Evolutionary conservation across 2,113 vertebrate species (phyloP).

Genomic region (Amphiprion percula): DNA sequence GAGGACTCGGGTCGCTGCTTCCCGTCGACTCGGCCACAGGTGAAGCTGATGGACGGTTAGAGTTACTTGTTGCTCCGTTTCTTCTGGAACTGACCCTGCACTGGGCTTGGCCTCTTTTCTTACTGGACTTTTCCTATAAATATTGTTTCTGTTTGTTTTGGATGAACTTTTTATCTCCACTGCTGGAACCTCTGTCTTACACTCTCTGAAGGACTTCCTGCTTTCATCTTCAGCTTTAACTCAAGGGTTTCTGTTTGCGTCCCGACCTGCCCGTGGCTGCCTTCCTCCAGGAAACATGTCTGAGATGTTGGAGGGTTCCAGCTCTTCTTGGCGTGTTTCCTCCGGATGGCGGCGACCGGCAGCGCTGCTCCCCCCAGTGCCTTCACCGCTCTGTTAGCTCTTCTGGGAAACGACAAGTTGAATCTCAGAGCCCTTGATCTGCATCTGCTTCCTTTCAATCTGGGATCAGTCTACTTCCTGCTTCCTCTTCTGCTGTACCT

Average conservation of each 20-base stretch:
- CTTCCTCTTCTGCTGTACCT: neutral
- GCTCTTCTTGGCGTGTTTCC: neutral
- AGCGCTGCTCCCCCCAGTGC: conserved; percentile 57
- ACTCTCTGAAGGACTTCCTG: neutral
- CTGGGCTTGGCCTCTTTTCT: conserved; percentile 17
- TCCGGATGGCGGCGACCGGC: neutral
- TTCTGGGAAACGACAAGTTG: conserved; percentile 21
- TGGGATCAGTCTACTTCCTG: neutral
- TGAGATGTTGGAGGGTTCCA: no score
- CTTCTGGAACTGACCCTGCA: neutral
- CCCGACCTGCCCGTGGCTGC: neutral
- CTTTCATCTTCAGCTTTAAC: conserved; percentile 14
- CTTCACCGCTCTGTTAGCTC: conserved; percentile 56
- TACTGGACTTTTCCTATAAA: neutral
- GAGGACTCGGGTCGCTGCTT: conserved; percentile 13
- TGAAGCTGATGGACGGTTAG: conserved; percentile 12
- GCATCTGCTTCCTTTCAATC: neutral
- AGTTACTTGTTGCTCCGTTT: neutral
- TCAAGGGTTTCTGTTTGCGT: conserved; percentile 31
- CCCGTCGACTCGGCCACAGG: neutral
- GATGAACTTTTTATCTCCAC: conserved; percentile 16
- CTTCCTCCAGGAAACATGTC: neutral
- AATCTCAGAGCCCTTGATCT: conserved; percentile 29
- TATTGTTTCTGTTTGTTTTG: neutral
- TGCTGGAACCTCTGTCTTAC: conserved; percentile 43